Evolutionary conservation across 1,140 invertebrate genomes (phyloP), one percentile per base, ranked within the genome.

Genomic region (Nomia melanderi): DNA sequence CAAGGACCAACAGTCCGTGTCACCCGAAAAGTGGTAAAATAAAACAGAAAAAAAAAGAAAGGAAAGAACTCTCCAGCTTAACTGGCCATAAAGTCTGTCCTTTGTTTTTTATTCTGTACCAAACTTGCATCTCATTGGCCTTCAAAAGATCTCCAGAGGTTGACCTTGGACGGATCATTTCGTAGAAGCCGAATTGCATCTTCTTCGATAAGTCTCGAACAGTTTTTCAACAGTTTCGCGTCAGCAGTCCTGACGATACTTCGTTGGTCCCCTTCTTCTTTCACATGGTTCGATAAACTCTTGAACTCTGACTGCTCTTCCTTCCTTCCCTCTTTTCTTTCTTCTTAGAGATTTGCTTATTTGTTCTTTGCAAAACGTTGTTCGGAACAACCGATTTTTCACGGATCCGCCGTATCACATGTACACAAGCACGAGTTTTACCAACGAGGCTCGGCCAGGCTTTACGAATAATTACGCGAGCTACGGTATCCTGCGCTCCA

Each of bases 401-500:
- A 33, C 17, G n/a, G 39, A 12, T 54, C 65, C 29, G 17, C 59
- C n/a, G 54, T 44, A 62, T 56, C 47, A n/a, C 27, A 14, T 29
- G 5, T 5, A 23, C 14, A 39, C 23, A n/a, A 7, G 7, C 3
- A 31, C 71, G 27, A 25, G 7, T 25, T 31, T 29, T 39, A 36
- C 36, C 36, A 69, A 50, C 27, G 54, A 64, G 53, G 64, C 23
- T 76, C 64, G 54, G 23, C 50, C 39, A 12, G 14, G 11, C 14
- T 31, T 56, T 3, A 29, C 20, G 23, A 33, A 47, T 27, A 36
- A 66, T 31, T 27, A 27, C 25, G 14, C 20, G 25, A 27, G 57
- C 66, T 71, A 77, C 41, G 74, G 66, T 77, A 92, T 91, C 90
- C 91, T 91, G 84, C 91, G 90, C 79, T 92, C 91, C 67, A 92